Evolutionary conservation across 2,113 vertebrate genomes (phyloP), one percentile per base, ranked within the genome.

Genomic region (Cisticola juncidis): DNA sequence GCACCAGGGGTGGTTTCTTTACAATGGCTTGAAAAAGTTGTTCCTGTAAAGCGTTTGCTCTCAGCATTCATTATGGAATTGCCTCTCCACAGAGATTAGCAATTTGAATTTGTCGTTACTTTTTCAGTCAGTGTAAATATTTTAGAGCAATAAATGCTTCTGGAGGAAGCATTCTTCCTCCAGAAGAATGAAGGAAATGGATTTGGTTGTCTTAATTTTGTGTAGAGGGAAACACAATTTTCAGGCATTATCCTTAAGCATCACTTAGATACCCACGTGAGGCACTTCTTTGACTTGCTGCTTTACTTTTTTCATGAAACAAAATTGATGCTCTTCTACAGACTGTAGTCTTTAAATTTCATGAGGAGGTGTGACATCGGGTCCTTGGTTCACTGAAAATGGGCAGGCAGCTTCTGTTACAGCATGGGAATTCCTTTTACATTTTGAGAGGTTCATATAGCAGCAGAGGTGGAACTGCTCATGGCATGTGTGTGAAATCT

Each of bases 81-180:
- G 64, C 45, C 56, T 95, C 50, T 87, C 87, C 61, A 44, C 44
- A 71, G 90, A 93, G 68, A 90, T 93, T n/a, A 91, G 72, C 79
- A 56, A 68, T 88, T 94, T 76, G 79, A 86, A 88, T 94, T 88
- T 94, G 76, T 76, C 38, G 12, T 93, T 92, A 53, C 90, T 81
- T 94, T 92, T 92, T 71, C 36, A 83, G 40, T 81, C 36, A 45
- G 14, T 81, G 68, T 92, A 94, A 94, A 87, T 94, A 72, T 95
- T 92, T 94, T 81, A 88, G 38, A 86, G 53, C 88, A 86, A 6
- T 88, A 68, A 60, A 38, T 38, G 38, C 38, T 38, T 38, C 38
- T 38, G 38, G 38, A 38, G 38, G 38, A 38, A 38, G 38, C 38
- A 38, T 38, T 38, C 85, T 90, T 92, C 71, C 7, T 88, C 44